A percentile compares a stretch with the other conserved stretches of the same genome.
These are phyloP conservation scores for Brachionichthys hirsutus DNA, from an alignment of 2,113 vertebrate species.

Conservation along the genomic window DNA sequence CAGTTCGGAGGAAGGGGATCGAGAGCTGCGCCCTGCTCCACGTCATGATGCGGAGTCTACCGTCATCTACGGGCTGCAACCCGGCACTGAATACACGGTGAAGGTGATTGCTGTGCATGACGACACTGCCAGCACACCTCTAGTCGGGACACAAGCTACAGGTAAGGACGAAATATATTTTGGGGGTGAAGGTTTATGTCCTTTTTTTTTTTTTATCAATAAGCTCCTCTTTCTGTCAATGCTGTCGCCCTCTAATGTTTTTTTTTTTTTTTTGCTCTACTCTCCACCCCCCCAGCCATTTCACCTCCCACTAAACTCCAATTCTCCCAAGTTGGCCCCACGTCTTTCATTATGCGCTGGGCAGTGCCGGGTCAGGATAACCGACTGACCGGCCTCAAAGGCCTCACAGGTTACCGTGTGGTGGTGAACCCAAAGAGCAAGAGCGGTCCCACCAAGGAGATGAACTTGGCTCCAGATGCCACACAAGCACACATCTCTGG, in stretches of 20 bases:
- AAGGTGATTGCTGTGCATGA: conserved; percentile 93
- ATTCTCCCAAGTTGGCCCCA: conserved; percentile 87
- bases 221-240: too few species aligned
- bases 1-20: conserved; percentile 91
- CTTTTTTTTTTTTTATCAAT: too few species aligned
- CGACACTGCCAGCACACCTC: conserved; percentile 87
- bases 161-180: conserved; percentile 69
- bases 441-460: conserved; percentile 90
- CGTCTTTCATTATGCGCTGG: conserved; percentile 86
- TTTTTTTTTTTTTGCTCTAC: background rate
- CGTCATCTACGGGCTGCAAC: conserved; percentile 87
- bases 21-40: conserved; percentile 88
- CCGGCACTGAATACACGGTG: conserved; percentile 96
- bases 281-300: conserved; percentile 79
- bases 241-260: background rate
- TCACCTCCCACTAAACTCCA: conserved; percentile 88
- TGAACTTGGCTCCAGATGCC: conserved; percentile 88
- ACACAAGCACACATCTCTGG: conserved; percentile 85
- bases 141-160: conserved; percentile 93
- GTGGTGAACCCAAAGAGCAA: conserved; percentile 92
- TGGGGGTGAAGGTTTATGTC: too few species aligned
- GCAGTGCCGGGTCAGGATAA: conserved; percentile 75
- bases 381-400: conserved; percentile 31
- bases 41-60: conserved; percentile 87
- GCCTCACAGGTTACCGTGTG: conserved; percentile 92